These are phyloP conservation scores for Salvelinus namaycush DNA, from an alignment of 2,113 vertebrate species.

Conservation along the genomic window DNA sequence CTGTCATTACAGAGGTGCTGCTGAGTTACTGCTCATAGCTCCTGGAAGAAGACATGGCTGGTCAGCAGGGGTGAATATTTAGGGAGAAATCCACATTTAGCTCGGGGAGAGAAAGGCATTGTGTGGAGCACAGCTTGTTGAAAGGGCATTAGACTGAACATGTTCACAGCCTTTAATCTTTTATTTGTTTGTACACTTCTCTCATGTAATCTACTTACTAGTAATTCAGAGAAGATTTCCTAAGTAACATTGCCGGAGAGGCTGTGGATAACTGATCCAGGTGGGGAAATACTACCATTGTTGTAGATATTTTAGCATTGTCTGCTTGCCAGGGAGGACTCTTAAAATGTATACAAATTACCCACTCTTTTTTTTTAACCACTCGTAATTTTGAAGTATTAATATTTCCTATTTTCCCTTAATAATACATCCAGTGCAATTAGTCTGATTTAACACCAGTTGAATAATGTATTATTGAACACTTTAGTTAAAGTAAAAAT, in stretches of 20 bases:
- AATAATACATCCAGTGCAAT: too few species aligned
- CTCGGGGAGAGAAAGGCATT: slow-evolving; percentile 66
- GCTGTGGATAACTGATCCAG: slow-evolving; percentile 51
- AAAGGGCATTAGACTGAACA: slow-evolving; percentile 76
- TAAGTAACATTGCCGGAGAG: slow-evolving; percentile 45
- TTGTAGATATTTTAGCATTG: background rate
- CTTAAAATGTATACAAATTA: slow-evolving; percentile 20
- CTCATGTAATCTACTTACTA: slow-evolving; percentile 73
- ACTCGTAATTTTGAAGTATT: background rate
- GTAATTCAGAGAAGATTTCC: slow-evolving; percentile 56
- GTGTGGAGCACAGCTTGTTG: slow-evolving; percentile 64
- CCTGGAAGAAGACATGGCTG: slow-evolving; percentile 54
- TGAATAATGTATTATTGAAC: too few species aligned
- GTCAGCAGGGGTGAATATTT: slow-evolving; percentile 62
- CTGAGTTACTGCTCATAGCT: slow-evolving; percentile 8
- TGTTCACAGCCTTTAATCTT: slow-evolving; percentile 74
- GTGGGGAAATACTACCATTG: slow-evolving; percentile 39
- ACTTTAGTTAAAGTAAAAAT: background rate
- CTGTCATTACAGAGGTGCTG: slow-evolving; percentile 66
- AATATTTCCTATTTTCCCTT: too few species aligned
- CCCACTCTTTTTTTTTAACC: slow-evolving; percentile 41
- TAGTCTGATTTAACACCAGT: too few species aligned
- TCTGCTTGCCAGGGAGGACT: background rate
- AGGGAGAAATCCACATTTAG: slow-evolving; percentile 63
- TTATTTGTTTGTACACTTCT: slow-evolving; percentile 76